Evolutionary conservation across 2,888 invertebrate genomes (phyloP), one percentile per base, ranked within the genome.

Genomic region (Sinotaia quadrata): DNA sequence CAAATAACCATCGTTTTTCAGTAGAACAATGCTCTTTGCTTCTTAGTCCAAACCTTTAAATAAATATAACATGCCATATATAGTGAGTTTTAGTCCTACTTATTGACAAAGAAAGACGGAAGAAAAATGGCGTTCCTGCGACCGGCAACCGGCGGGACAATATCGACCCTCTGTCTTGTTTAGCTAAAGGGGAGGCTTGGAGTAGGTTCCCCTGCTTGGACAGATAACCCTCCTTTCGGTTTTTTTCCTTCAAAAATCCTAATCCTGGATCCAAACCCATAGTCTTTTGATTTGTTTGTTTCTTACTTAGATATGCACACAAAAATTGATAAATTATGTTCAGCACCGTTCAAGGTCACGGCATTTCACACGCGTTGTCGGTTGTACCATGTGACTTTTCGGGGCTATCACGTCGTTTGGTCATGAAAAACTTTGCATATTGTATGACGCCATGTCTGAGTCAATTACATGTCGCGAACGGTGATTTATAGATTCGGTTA

Each of bases 181-280:
- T 47, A 24, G 8, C 18, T n/a, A 47, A 47, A 54, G 18, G 54
- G 54, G 18, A 54, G 36, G 31, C 56, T 37, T 65, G 65, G 65
- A 65, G 65, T 65, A 65, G 65, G 65, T 65, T 65, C 65, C 65
- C 65, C 65, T 65, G 29, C 44, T 41, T 56, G 65, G 65, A 65
- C 52, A 65, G 65, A 65, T 41, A 65, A 65, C 65, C 65, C 65
- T 29, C n/a, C 7, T 27, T 24, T 15, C 24, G 12, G 37, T 65
- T 65, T 65, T 56, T 54, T 41, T 65, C 56, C 54, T 63, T 63
- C 5, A n/a, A n/a, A 10, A 7, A 56, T 18, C 4, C 31, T 21
- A 8, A 18, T n/a, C 56, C 8, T n/a, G n/a, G n/a, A n/a, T n/a
- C n/a, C n/a, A n/a, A n/a, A n/a, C n/a, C n/a, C n/a, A n/a, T n/a